Base-by-base conservation (phyloP, 2,888 invertebrate genomes). In the Tyria jacobaeae region DNA sequence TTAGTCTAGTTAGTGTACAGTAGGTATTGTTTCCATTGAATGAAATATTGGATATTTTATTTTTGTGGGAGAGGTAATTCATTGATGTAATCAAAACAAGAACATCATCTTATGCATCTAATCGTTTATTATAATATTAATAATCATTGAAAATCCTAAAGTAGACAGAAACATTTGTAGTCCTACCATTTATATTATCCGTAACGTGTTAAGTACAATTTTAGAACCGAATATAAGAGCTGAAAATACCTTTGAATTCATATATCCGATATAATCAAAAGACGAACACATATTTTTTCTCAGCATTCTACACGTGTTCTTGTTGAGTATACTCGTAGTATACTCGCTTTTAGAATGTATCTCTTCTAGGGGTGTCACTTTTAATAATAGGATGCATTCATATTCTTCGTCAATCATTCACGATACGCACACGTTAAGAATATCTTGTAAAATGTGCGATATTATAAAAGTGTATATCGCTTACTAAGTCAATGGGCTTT, bases 361-460 rank as follows among this genome's bases (percentile, higher is more conserved):
- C n/a, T 17, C 39, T 3, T 39, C 9, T 25, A 10, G 15, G 49
- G 21, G 9, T 35, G 24, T 15, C 35, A 39, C 37, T 55, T 55
- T 59, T 47, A 71, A 21, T 39, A 21, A 12, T 64, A 68, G 61
- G 47, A 64, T 57, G 61, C 62, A 62, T 67, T 62, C 53, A 65
- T 60, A 64, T 57, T 57, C 50, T 64, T 52, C 37, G 56, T 76
- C 68, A 72, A 62, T 70, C 66, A 67, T n/a, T 61, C 47, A 61
- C 39, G 76, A 75, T 69, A 75, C 76, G 76, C 76, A 76, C 76
- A 75, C 47, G 21, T 51, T 31, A 55, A 53, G 54, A 17, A 21
- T 50, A 56, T 57, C 24, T 53, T 57, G 34, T 54, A 39, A 50
- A 60, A 61, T 58, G 62, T 63, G 64, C 64, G 60, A 51, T 64